Base-by-base conservation (phyloP, 2,888 invertebrate species). In the Lypha dubia region DNA sequence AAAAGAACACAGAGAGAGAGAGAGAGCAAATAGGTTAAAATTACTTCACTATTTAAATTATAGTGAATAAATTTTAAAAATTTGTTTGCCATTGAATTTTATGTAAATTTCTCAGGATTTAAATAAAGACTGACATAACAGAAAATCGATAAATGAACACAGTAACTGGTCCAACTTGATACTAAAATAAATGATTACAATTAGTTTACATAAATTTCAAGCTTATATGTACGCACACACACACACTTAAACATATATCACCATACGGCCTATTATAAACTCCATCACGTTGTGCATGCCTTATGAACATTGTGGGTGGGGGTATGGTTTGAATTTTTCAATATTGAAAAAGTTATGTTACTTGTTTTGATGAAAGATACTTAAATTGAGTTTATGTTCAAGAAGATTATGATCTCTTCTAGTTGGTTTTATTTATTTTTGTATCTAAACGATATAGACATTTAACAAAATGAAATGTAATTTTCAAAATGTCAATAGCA, bases 401-500 rank as follows among this genome's bases (percentile, higher is more conserved):
- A 71, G 17, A 17, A 56, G 71, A 71, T 63, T 71, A 71, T 79
- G 44, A 71, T 80, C 46, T 65, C 22, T 41, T 46, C 35, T 41
- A 7, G 17, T 38, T 35, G 24, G 17, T 32, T 1, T 22, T 35
- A 5, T 41, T 53, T 24, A 3, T 20, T 41, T 22, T 53, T 53
- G 9, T 22, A 11, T 24, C 28, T 13, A 44, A 32, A 51, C 20
- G 20, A 28, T 67, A 49, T 9, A 73, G 17, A 58, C 58, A 41
- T 75, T 63, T 44, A 65, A 41, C 17, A 35, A 56, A 74, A 62
- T 15, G 38, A 28, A 9, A 44, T 65, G 62, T 58, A 20, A 70
- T 70, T 70, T 75, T 60, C 51, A 44, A 49, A n/a, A 44, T 79
- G 79, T 80, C 84, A 80, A 80, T 80, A 71, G 58, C 63, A 68